These are phyloP conservation scores for Megaceryle alcyon DNA, from an alignment of 2,797 vertebrate genomes.

Conservation along the genomic window DNA sequence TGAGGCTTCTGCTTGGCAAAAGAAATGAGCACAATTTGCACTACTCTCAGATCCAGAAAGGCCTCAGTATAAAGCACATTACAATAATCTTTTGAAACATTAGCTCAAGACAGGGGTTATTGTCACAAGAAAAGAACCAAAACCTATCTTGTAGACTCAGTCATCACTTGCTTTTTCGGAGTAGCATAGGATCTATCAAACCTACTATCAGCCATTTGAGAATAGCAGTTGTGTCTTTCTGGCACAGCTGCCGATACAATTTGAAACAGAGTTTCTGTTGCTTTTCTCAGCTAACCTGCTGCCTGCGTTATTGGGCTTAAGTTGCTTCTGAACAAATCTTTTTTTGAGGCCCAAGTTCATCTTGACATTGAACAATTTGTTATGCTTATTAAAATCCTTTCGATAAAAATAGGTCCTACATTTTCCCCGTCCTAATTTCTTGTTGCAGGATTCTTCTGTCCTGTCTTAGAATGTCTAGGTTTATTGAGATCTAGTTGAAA, in stretches of 20 bases:
- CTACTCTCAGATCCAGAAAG: not conserved
- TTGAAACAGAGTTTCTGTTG: not conserved
- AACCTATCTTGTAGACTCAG: not conserved
- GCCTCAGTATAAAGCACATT: not conserved
- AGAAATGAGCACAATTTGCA: not conserved
- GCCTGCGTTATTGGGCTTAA: not conserved
- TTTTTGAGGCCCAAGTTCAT: not conserved
- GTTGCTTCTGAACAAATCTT: conserved; percentile 5
- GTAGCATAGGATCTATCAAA: not conserved
- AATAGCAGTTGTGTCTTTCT: not conserved
- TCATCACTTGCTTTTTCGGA: not conserved
- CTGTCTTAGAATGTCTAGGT: not conserved
- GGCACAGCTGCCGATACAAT: not conserved
- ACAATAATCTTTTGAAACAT: not conserved
- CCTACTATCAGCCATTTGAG: not conserved
- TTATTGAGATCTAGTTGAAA: not conserved
- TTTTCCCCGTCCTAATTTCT: not conserved
- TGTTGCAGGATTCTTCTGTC: not conserved
- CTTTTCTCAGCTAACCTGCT: not conserved
- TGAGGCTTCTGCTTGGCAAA: not conserved
- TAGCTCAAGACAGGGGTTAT: not conserved
- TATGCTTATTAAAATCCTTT: conserved; percentile 2
- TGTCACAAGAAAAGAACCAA: not conserved
- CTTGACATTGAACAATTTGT: conserved; percentile 17
- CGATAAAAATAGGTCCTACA: not conserved